phyloP scores from a whole-genome alignment of 1,140 invertebrate genomes.

The Elymnias hypermnestra region DNA sequence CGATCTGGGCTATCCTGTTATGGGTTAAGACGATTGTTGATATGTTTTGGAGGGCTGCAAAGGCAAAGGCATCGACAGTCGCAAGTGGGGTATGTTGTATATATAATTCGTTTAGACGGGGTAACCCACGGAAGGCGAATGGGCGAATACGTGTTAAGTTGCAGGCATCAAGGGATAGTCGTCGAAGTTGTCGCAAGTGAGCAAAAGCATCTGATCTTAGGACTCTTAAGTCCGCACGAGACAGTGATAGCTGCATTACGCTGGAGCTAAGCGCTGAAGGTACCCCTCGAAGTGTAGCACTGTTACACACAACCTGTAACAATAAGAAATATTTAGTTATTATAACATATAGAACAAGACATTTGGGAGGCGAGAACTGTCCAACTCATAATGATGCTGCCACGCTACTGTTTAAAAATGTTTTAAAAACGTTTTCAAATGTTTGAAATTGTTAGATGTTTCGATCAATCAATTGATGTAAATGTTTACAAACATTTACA shows the following conservation, averaged over 20 bases:
- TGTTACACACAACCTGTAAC: constrained; percentile 89
- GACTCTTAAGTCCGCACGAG: constrained; percentile 86
- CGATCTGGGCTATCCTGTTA: constrained; percentile 87
- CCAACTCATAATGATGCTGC: neutral
- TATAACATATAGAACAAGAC: no score
- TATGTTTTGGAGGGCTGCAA: constrained; percentile 88
- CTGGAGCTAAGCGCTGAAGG: constrained; percentile 83
- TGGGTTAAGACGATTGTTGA: constrained; percentile 84
- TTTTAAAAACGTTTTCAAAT: no score
- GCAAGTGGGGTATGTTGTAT: constrained; percentile 88
- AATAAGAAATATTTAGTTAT: neutral
- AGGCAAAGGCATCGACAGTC: constrained; percentile 86
- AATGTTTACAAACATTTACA: no score
- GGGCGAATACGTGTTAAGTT: constrained; percentile 87
- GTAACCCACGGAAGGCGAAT: constrained; percentile 88
- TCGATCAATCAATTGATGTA: neutral
- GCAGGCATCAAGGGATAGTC: constrained; percentile 87
- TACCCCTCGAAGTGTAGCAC: constrained; percentile 85
- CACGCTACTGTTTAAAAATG: no score
- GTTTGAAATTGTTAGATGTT: no score
- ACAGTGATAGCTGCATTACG: constrained; percentile 88
- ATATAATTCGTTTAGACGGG: constrained; percentile 84
- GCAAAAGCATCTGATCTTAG: constrained; percentile 88
- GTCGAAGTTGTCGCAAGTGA: constrained; percentile 81
- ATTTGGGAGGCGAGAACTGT: no score